phyloP scores from a whole-genome alignment of 2,797 vertebrate genomes.

The Enteromius paludinosus region DNA sequence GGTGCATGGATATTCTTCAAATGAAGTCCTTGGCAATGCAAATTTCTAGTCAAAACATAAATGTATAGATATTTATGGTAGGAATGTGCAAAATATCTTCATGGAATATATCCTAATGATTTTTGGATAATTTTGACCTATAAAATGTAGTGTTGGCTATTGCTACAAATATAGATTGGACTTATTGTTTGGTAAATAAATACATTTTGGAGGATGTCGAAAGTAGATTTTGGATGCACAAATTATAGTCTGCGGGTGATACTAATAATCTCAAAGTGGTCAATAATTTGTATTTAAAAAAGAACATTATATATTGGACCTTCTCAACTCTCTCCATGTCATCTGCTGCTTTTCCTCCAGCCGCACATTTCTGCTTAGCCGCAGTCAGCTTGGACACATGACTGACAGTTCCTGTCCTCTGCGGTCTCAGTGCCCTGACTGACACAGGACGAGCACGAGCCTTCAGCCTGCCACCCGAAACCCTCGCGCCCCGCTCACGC shows the following conservation, averaged over 20 bases:
- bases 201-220: neutral
- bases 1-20: neutral
- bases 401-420: constrained; percentile 77
- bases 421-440: constrained; percentile 73
- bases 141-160: neutral
- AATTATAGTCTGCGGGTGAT: neutral
- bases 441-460: constrained; percentile 72
- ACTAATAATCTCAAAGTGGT: neutral
- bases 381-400: constrained; percentile 58
- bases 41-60: neutral
- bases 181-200: neutral
- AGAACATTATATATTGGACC: neutral
- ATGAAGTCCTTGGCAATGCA: too few relatives aligned
- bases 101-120: neutral
- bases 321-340: constrained; percentile 65
- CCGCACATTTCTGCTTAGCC: constrained; percentile 71
- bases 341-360: constrained; percentile 54
- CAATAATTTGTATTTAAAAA: neutral
- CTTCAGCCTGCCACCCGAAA: constrained; percentile 73
- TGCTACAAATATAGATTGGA: neutral
- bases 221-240: neutral
- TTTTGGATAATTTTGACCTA: neutral
- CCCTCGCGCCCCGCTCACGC: constrained; percentile 70
- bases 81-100: neutral
- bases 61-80: neutral